These are phyloP conservation scores for Dendrocincla tyrannina DNA, from an alignment of 2,797 vertebrate genomes.

Conservation along the genomic window DNA sequence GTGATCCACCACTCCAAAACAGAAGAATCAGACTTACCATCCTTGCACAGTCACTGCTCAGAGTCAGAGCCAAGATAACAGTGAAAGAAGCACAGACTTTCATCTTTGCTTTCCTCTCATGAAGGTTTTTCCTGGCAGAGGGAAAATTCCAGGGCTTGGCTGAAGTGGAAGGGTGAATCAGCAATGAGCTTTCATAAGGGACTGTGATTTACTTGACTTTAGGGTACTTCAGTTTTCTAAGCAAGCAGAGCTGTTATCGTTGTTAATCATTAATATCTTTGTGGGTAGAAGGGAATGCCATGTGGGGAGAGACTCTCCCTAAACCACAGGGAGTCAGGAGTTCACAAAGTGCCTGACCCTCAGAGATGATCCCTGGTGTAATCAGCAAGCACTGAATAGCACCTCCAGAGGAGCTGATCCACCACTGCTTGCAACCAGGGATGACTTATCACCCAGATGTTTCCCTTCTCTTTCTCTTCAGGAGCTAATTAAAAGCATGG, in stretches of 20 bases:
- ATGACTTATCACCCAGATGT: background rate
- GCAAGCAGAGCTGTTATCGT: background rate
- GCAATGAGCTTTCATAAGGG: background rate
- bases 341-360: background rate
- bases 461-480: background rate
- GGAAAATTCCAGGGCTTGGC: background rate
- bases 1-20: background rate
- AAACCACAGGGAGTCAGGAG: background rate
- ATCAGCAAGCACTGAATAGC: background rate
- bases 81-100: conserved; percentile 14
- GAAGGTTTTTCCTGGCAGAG: background rate
- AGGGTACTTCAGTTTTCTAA: conserved; percentile 44
- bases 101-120: conserved; percentile 37
- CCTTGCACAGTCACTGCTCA: conserved; percentile 11
- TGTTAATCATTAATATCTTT: conserved; percentile 68
- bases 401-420: background rate
- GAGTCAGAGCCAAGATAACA: conserved; percentile 39
- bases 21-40: conserved; percentile 52
- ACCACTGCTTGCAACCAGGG: background rate
- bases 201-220: conserved; percentile 23
- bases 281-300: conserved; percentile 7
- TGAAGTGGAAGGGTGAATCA: background rate
- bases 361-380: background rate
- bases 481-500: background rate
- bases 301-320: background rate